Evolutionary conservation across 2,888 invertebrate genomes (phyloP), one percentile per base, ranked within the genome.

Genomic region (Cephonodes hylas): DNA sequence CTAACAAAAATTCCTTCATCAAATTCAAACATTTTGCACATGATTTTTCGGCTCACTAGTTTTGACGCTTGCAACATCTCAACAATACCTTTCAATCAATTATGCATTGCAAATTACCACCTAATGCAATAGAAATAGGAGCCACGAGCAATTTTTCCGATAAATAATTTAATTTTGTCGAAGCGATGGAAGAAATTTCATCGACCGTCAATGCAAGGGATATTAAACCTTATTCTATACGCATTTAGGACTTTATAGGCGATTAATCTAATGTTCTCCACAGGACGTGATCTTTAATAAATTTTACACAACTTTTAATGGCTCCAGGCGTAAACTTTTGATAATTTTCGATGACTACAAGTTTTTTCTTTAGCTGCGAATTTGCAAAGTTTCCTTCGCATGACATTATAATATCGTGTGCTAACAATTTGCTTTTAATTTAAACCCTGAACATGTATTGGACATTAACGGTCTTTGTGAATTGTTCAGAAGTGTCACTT

Each of bases 291-390:
- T 77, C 78, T 79, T 83, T 84, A 80, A 81, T 84, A 83, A 78
- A 80, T 84, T 83, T 79, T 69, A 66, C 66, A 68, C 73, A 85
- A 85, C 79, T 85, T 85, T 82, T 85, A 84, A 85, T 82, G 79
- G 79, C 69, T 75, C 67, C 65, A 67, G 62, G 72, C 70, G 63
- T 68, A 69, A 70, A 80, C 75, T 75, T 77, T 80, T 72, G 67
- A 72, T 80, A 80, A 82, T 82, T 80, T 77, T 75, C 70, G 73
- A 68, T 70, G 70, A 70, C 64, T 64, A 66, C 62, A 71, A 70
- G 68, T 72, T 73, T 77, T 72, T 72, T 67, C 23, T 22, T 48
- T 5, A 5, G n/a, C 20, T 22, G 10, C 18, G 48, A 60, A 46
- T 60, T 60, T 60, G 23, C 18, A 42, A 60, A 60, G 18, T 42